Evolutionary conservation across 2,888 invertebrate species (phyloP).

Genomic region (Busseola fusca): DNA sequence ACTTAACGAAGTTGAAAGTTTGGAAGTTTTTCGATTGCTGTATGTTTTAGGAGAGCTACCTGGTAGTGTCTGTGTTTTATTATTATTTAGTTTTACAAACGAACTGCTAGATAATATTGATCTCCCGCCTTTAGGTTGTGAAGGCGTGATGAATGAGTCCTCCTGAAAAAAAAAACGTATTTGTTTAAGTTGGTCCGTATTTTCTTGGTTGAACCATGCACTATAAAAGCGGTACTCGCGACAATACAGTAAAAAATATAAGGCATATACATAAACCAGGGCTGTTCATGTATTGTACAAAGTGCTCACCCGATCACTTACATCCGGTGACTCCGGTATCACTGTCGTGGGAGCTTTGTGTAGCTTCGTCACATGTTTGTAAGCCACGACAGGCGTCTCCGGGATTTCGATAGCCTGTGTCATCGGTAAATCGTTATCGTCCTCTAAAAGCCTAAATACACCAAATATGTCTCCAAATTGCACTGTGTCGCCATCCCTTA

Average conservation of each 20-base stretch:
- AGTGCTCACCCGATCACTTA: conserved; percentile 78
- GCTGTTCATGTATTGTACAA: too few relatives aligned
- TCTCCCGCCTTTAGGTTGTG: conserved; percentile 71
- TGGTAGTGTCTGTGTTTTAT: conserved; percentile 73
- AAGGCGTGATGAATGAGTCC: conserved; percentile 78
- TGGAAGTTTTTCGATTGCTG: conserved; percentile 77
- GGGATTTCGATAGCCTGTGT: conserved; percentile 82
- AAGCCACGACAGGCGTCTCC: conserved; percentile 73
- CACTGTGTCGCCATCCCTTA: conserved; percentile 80
- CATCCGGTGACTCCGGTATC: conserved; percentile 84
- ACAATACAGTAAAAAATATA: not conserved
- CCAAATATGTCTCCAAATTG: conserved; percentile 84
- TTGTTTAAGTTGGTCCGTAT: not conserved
- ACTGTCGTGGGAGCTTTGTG: conserved; percentile 68
- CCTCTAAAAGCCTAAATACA: conserved; percentile 78
- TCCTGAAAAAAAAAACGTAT: conserved; percentile 75
- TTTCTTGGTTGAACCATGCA: not conserved
- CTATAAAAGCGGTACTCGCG: too few relatives aligned
- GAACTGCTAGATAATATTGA: conserved; percentile 71
- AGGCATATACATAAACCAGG: too few relatives aligned
- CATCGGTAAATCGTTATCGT: conserved; percentile 79
- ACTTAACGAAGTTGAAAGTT: conserved; percentile 75
- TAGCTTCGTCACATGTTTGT: conserved; percentile 67
- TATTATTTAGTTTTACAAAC: conserved; percentile 74
- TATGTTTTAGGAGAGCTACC: conserved; percentile 75